phyloP scores from a whole-genome alignment of 2,797 vertebrate species.

The Clamator glandarius region DNA sequence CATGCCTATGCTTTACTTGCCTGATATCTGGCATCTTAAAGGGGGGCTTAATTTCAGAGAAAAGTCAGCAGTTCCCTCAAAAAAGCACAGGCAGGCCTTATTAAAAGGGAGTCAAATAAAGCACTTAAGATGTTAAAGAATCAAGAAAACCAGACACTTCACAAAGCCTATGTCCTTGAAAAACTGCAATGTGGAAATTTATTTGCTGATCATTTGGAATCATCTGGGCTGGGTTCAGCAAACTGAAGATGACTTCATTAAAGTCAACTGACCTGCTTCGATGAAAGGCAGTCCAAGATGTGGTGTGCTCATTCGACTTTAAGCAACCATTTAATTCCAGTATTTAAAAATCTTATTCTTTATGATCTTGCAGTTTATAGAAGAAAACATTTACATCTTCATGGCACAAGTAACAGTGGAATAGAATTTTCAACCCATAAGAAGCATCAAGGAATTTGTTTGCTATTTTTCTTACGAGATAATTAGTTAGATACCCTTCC shows the following conservation, averaged over 20 bases:
- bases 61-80: not conserved
- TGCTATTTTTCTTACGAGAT: not conserved
- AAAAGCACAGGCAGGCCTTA: not conserved
- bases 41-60: not conserved
- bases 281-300: not conserved
- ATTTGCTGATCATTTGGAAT: not conserved
- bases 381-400: not conserved
- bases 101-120: not conserved
- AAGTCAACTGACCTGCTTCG: constrained; percentile 36
- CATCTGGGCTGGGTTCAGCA: constrained; percentile 9
- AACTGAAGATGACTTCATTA: not conserved
- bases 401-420: not conserved
- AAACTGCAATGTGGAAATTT: not conserved
- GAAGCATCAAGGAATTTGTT: not conserved
- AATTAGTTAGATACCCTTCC: not conserved
- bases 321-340: constrained; percentile 4
- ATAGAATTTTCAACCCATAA: not conserved
- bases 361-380: not conserved
- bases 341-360: not conserved
- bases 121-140: not conserved
- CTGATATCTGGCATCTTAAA: not conserved
- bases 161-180: not conserved
- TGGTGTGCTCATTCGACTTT: not conserved
- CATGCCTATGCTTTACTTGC: not conserved
- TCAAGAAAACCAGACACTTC: not conserved